Evolutionary conservation across 2,113 vertebrate species (phyloP), one percentile per base, ranked within the genome.

Genomic region (Perca schrenkii): DNA sequence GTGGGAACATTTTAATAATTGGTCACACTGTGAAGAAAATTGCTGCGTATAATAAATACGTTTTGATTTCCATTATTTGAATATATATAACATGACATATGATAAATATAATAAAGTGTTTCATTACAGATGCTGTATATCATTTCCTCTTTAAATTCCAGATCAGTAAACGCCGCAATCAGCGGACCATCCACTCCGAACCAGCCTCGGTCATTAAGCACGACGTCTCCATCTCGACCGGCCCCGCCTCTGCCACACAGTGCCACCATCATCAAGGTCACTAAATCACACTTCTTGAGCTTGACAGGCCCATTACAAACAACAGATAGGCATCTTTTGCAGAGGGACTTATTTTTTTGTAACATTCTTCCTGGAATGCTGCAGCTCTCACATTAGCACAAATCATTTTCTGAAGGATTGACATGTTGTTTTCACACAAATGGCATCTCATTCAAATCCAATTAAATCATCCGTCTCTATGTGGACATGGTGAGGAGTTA

Each of bases 211-310:
- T 52, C 93, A 0, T 56, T 17, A 46, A 86, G 60, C 72, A 64
- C 82, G 1, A 22, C 73, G 2, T 94, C 95, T 57, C 91, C 93
- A 1, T 84, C 92, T 14, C 82, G 80, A 2, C 89, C 79, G 2
- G 85, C 87, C 2, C 88, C 88, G 28, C 82, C 89, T 67, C 70
- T 90, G 77, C 90, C 93, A 0, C 93, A 92, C 60, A 85, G 82
- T 28, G 57, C 86, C 87, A 85, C 89, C 83, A 92, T 95, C 89
- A 94, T 92, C 82, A 96, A 96, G 94, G 95, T 96, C 61, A 77
- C 57, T 86, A 40, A 54, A 36, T 61, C 4, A 2, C 47, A 43
- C 12, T 3, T 54, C 49, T 21, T 50, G 40, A 19, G 0, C 28
- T 56, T n/a, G 22, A 49, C 58, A 49, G 7, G 16, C 56, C 1